Conservation (phyloP, 2,113 vertebrate genomes). For the Odontesthes bonariensis region DNA sequence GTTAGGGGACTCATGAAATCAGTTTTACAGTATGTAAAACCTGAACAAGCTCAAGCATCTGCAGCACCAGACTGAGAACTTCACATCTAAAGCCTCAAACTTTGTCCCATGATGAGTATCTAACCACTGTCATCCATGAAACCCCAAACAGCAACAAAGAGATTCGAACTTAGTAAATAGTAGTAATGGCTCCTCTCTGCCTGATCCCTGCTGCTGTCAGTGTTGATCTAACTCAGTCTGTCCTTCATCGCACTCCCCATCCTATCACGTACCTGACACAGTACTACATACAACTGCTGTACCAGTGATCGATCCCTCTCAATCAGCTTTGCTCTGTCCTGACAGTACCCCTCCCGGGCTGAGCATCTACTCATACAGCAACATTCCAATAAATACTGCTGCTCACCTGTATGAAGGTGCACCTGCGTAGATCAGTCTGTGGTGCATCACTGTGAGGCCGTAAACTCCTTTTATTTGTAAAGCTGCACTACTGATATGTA, state of each 20-base stretch:
- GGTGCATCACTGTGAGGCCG: conserved; percentile 29
- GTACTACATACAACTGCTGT: background rate
- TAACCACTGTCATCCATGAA: background rate
- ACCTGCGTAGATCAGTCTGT: conserved; percentile 29
- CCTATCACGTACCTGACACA: background rate
- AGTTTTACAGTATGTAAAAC: background rate
- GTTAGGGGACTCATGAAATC: background rate
- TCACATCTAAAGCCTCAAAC: conserved; percentile 2
- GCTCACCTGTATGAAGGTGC: conserved; percentile 6
- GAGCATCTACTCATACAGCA: background rate
- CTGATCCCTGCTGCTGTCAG: conserved; percentile 15
- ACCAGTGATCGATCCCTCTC: background rate
- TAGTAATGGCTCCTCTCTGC: no score
- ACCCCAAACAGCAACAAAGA: background rate
- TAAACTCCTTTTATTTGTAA: background rate
- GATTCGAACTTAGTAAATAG: background rate
- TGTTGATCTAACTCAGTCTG: conserved; percentile 7
- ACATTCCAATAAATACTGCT: conserved; percentile 5
- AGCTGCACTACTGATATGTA: background rate
- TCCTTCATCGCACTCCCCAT: conserved; percentile 24
- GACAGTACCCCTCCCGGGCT: background rate
- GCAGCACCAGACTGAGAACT: background rate
- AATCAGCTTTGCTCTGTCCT: background rate
- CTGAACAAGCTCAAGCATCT: background rate
- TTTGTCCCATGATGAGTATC: background rate